phyloP scores from a whole-genome alignment of 1,140 invertebrate genomes.

The Halictus rubicundus region DNA sequence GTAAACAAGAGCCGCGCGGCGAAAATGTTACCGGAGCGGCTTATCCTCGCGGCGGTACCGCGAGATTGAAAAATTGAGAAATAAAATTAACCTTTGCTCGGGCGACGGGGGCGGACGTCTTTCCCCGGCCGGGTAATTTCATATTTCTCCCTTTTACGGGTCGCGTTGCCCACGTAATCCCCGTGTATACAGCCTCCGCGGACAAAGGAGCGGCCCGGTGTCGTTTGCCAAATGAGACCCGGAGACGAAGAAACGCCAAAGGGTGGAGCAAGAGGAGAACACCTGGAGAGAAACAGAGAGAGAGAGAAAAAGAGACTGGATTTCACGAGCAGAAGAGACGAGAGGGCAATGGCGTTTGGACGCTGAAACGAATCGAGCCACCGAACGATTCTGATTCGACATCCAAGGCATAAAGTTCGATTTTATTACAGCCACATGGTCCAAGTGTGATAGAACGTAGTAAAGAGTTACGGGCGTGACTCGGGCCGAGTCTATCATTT shows the following conservation, averaged over 20 bases:
- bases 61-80: constrained; percentile 17
- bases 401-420: constrained; percentile 1
- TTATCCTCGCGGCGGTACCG: background rate
- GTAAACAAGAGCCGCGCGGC: background rate
- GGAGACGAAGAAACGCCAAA: too few species aligned
- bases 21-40: background rate
- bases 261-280: too few species aligned
- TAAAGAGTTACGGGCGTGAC: constrained; percentile 11
- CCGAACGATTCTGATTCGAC: constrained; percentile 3
- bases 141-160: background rate
- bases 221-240: background rate
- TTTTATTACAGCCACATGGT: constrained; percentile 7
- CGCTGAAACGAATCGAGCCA: constrained; percentile 14
- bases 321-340: background rate
- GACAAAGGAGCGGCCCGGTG: background rate
- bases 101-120: background rate
- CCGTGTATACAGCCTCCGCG: background rate
- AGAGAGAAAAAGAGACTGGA: background rate
- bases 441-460: constrained; percentile 23
- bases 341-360: background rate
- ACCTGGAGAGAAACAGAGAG: background rate
- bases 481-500: constrained; percentile 9
- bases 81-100: constrained; percentile 17
- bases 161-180: background rate
- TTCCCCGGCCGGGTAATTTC: constrained; percentile 1